These are phyloP conservation scores for Bombus confusus DNA, from an alignment of 1,140 invertebrate genomes.

Conservation along the genomic window DNA sequence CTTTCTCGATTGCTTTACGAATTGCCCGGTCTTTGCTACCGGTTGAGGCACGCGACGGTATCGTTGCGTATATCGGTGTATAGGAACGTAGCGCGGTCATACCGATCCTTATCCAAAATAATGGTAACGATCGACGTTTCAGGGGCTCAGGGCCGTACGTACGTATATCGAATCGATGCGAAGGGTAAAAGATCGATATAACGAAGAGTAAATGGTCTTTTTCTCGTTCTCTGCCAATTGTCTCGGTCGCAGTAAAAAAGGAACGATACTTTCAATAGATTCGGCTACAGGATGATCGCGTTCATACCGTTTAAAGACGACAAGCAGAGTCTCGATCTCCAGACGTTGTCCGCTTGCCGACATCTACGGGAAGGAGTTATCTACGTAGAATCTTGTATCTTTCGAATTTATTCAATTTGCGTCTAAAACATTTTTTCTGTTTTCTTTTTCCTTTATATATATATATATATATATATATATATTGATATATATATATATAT, in stretches of 20 bases:
- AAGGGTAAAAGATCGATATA: not conserved
- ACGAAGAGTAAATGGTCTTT: not conserved
- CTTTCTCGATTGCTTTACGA: conserved; percentile 27
- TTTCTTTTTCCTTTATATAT: rapidly evolving
- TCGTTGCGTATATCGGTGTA: not conserved
- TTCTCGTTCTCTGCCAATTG: not conserved
- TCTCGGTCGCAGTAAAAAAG: not conserved
- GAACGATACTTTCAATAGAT: not conserved
- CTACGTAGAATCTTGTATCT: no score
- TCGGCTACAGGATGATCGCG: no score
- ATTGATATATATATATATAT: no score
- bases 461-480: no score
- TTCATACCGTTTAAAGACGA: no score
- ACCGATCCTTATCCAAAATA: not conserved
- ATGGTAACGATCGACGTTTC: not conserved
- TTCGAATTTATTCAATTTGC: not conserved
- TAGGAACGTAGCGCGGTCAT: not conserved
- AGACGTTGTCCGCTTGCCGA: no score
- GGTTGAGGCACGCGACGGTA: not conserved
- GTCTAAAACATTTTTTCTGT: no score
- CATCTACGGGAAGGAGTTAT: no score
- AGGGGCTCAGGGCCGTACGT: not conserved
- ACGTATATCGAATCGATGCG: no score
- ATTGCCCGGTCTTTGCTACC: not conserved
- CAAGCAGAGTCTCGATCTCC: no score